Evolutionary conservation across 2,113 vertebrate genomes (phyloP), one percentile per base, ranked within the genome.

Genomic region (Ranitomeya variabilis): DNA sequence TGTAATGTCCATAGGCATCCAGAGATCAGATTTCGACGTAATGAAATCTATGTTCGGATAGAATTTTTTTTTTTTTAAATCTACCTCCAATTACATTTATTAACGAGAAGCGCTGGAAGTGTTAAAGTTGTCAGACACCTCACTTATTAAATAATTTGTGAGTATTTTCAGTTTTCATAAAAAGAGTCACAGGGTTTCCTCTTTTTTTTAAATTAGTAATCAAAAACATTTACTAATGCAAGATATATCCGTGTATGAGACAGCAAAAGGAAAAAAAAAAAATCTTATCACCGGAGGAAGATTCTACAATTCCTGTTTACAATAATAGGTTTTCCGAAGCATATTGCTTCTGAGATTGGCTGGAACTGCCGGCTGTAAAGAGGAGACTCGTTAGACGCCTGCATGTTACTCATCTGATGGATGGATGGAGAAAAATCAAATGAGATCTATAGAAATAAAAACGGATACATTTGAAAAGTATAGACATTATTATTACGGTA

Each of bases 31-130:
- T 94, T 93, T 92, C 93, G 67, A 91, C 78, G 89, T 96, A 95
- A 95, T 95, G 94, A 95, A 95, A 95, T 95, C 94, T 94, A 94
- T 95, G 94, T 94, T 96, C 94, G 94, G 94, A 94, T 95, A 91
- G 93, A 92, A 94, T 93, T 94, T 94, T 94, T 95, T 89, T 79
- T 67, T 54, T 54, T 83, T 15, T 13, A 23, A 95, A 95, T 94
- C 94, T 95, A 95, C 94, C 94, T 96, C 94, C 95, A 95, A 96
- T 96, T 95, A 95, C 95, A 95, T 96, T 96, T 96, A 95, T 96
- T 96, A 96, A 94, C 95, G 93, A 94, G 95, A 93, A 94, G 93
- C 93, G 93, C 92, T 90, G 93, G 94, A 95, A 96, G 95, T 96
- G 95, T 95, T 95, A 96, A 94, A 94, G 93, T 95, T 95, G 95